Evolutionary conservation across 2,888 invertebrate species (phyloP).

Genomic region (Orthosia gracilis): DNA sequence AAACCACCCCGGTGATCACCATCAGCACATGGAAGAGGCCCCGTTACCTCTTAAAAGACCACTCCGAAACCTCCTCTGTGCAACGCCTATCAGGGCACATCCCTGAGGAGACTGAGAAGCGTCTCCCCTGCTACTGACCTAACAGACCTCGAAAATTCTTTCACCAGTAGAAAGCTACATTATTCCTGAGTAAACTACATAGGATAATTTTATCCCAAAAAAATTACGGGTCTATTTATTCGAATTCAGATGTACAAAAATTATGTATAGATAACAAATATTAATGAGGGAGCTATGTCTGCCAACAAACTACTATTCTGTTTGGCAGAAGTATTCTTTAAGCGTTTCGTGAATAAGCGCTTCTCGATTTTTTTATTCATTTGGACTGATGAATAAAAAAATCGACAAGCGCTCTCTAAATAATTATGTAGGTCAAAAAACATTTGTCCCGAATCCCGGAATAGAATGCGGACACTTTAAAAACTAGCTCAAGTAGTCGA

Average conservation of each 20-base stretch:
- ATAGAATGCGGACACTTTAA: constrained; percentile 30
- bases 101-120: too few species aligned
- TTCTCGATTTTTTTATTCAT: not conserved
- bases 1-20: too few species aligned
- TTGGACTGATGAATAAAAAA: too few species aligned
- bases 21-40: too few species aligned
- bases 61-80: too few species aligned
- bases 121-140: too few species aligned
- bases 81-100: too few species aligned
- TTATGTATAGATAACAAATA: not conserved
- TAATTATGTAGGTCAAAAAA: constrained; percentile 49
- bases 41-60: too few species aligned
- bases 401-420: not conserved
- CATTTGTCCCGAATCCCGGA: constrained; percentile 26
- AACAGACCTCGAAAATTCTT: too few species aligned
- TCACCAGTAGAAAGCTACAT: too few species aligned
- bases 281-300: not conserved
- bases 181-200: too few species aligned
- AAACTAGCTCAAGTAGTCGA: constrained; percentile 49
- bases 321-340: not conserved
- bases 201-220: not conserved
- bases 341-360: too few species aligned
- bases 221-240: not conserved
- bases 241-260: not conserved
- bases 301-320: not conserved